Base-by-base conservation (phyloP, 2,888 invertebrate species). In the Pyrrhia umbra region DNA sequence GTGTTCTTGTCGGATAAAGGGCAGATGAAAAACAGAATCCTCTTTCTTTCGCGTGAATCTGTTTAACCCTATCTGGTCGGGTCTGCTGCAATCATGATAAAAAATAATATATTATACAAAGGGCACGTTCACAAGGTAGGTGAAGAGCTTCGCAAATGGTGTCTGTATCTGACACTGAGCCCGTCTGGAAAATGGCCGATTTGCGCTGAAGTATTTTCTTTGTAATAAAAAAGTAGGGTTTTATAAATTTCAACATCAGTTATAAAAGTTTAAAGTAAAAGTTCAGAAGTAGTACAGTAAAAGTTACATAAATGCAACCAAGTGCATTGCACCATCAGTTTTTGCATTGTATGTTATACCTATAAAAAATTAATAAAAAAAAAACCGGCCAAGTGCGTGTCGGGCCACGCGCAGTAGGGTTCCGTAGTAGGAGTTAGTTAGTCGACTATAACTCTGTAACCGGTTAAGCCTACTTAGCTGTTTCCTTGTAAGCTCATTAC, bases 91-190 rank as follows among this genome's bases (percentile, higher is more conserved):
- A 67, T 39, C 18, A 49, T 43, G 54, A 54, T 40, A 47, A 49
- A 30, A 61, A 10, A 43, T 34, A 61, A 40, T 23, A 21, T 39
- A 30, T 20, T 18, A 34, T 2, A 68, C 8, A 46, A 61, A 51
- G n/a, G 34, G 45, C 18, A 6, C 2, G 50, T 46, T 40, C 15
- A 37, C 27, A 61, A 34, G 45, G 47, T 45, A 34, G 16, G 15
- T 34, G 39, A 23, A 50, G 37, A 45, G 30, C 27, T 58, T 49
- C 13, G 68, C 23, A 30, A 65, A 59, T 43, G 21, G 66, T 25
- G 30, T 40, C 50, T 67, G 66, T 25, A 46, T 37, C 39, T 46
- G 69, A 69, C 45, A 67, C 40, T 34, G 25, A 50, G 21, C 25
- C 40, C 34, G 46, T 34, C 34, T 67, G 34, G n/a, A 69, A 40